phyloP scores from a whole-genome alignment of 2,888 invertebrate species.

The Campoplex nolae region DNA sequence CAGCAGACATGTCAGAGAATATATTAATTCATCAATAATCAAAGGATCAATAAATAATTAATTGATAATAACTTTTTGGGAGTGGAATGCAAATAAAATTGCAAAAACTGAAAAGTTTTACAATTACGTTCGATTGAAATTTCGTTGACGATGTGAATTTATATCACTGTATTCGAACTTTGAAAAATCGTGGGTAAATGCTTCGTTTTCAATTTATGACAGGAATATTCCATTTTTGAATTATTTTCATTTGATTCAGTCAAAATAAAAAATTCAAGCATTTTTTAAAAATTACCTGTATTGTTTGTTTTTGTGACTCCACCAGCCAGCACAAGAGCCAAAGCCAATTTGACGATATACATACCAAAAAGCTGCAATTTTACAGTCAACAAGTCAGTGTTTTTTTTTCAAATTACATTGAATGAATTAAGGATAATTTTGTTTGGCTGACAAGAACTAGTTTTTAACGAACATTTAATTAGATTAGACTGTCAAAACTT shows the following conservation, averaged over 20 bases:
- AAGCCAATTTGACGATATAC: constrained; percentile 94
- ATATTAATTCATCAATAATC: neutral
- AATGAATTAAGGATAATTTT: too few species aligned
- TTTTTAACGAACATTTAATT: too few species aligned
- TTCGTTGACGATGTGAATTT: neutral
- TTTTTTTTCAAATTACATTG: constrained; percentile 16
- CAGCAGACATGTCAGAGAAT: neutral
- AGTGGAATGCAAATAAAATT: neutral
- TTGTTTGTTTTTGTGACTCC: constrained; percentile 85
- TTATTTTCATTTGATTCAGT: neutral
- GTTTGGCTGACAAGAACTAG: too few species aligned
- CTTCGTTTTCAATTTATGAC: too few species aligned
- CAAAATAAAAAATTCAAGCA: too few species aligned
- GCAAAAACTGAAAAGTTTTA: neutral
- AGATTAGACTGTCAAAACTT: too few species aligned
- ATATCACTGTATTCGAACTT: too few species aligned
- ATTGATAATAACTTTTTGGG: neutral
- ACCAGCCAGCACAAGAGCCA: constrained; percentile 89
- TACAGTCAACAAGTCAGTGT: neutral
- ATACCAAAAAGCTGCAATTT: constrained; percentile 91
- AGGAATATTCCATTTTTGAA: neutral
- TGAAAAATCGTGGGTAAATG: too few species aligned
- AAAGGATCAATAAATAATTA: neutral
- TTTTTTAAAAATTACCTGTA: constrained; percentile 82
- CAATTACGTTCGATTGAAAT: neutral